phyloP scores from a whole-genome alignment of 1,140 invertebrate species.

The Laupala kohalensis region DNA sequence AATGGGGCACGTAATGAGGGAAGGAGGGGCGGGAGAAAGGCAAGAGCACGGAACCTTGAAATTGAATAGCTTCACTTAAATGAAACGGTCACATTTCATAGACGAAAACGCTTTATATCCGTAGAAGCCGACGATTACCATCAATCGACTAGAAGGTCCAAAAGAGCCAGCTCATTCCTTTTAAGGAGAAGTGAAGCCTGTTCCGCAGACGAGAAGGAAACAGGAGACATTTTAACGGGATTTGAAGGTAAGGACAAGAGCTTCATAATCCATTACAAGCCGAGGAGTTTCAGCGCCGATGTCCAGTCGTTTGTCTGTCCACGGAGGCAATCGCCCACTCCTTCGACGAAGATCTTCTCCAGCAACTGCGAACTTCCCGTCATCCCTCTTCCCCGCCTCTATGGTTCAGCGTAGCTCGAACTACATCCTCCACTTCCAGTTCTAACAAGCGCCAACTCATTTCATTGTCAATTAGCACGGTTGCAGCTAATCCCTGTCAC shows the following conservation, averaged over 20 bases:
- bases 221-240: neutral
- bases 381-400: too few relatives aligned
- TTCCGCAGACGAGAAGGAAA: neutral
- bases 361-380: too few relatives aligned
- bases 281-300: neutral
- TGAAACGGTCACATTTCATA: conserved; percentile 18
- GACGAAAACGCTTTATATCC: conserved; percentile 18
- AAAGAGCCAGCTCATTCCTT: neutral
- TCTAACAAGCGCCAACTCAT: too few relatives aligned
- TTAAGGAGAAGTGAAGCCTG: neutral
- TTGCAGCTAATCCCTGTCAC: too few relatives aligned
- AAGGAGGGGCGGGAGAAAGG: conserved; percentile 7
- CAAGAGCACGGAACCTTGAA: conserved; percentile 16
- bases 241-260: neutral
- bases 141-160: conserved; percentile 6
- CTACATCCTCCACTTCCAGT: too few relatives aligned
- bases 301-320: neutral
- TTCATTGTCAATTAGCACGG: too few relatives aligned
- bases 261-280: neutral
- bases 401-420: too few relatives aligned
- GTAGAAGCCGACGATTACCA: conserved; percentile 12
- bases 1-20: conserved; percentile 18
- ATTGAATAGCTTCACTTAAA: conserved; percentile 18
- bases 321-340: too few relatives aligned
- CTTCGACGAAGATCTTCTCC: too few relatives aligned